Conservation (phyloP, 2,113 vertebrate species). For the Paradisaea rubra region DNA sequence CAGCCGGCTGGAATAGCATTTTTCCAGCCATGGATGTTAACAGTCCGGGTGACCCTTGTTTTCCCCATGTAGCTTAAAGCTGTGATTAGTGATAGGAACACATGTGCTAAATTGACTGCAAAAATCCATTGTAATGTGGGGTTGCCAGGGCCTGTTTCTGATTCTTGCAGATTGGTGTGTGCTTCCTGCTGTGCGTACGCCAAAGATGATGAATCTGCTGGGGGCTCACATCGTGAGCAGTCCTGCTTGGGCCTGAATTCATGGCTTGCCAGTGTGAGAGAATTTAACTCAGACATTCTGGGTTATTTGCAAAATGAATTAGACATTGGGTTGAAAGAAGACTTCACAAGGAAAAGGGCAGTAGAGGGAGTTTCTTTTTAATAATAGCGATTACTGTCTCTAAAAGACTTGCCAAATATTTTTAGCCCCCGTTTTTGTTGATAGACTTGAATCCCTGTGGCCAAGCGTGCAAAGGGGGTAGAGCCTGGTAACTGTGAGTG, state of each 20-base stretch:
- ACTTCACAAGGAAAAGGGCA: background rate
- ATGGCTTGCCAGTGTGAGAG: background rate
- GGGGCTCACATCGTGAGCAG: background rate
- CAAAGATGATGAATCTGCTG: background rate
- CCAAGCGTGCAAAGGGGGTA: background rate
- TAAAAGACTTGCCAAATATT: background rate
- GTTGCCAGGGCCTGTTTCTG: background rate
- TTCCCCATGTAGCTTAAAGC: constrained; percentile 5
- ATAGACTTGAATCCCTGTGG: background rate
- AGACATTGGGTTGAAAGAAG: background rate
- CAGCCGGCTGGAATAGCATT: background rate
- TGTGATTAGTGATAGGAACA: constrained; percentile 18
- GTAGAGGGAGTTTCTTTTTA: background rate
- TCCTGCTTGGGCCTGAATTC: background rate
- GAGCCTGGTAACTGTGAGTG: background rate
- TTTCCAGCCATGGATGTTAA: background rate
- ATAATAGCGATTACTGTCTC: background rate
- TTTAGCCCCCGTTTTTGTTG: fast-evolving
- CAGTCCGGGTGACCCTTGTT: background rate
- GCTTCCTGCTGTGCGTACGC: background rate
- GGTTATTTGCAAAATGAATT: background rate
- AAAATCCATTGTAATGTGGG: background rate
- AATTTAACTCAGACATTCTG: background rate
- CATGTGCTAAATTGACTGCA: background rate
- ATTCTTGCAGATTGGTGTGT: background rate